Evolutionary conservation across 2,797 vertebrate genomes (phyloP).

Genomic region (Muraenolepis orangiensis): DNA sequence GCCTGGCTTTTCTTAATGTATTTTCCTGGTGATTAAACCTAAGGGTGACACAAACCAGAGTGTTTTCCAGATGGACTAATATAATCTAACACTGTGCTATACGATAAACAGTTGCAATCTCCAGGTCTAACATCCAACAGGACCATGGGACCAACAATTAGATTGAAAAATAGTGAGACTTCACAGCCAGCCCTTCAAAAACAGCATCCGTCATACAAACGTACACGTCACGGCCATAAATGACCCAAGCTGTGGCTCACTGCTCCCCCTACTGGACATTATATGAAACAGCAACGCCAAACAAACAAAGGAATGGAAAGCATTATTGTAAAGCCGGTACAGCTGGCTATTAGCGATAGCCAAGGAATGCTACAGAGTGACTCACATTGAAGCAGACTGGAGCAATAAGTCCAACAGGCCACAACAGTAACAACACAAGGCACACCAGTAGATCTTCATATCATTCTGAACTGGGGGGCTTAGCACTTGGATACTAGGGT

Average conservation of each 20-base stretch:
- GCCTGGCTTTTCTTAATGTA: not conserved
- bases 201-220: not conserved
- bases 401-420: constrained; percentile 11
- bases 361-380: not conserved
- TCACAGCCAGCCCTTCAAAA: not conserved
- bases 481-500: not conserved
- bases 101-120: not conserved
- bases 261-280: not conserved
- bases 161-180: not conserved
- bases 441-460: not conserved
- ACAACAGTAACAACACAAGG: not conserved
- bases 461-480: not conserved
- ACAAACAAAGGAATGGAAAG: constrained; percentile 1
- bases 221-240: not conserved
- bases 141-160: not conserved
- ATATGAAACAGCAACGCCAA: not conserved
- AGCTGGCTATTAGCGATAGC: not conserved
- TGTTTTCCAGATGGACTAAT: not conserved
- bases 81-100: not conserved
- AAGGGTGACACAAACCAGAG: not conserved
- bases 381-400: constrained; percentile 18
- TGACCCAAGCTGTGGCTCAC: not conserved
- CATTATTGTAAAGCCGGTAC: not conserved
- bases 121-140: not conserved
- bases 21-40: not conserved